These are phyloP conservation scores for Pionites leucogaster DNA, from an alignment of 2,113 vertebrate genomes.

Conservation along the genomic window DNA sequence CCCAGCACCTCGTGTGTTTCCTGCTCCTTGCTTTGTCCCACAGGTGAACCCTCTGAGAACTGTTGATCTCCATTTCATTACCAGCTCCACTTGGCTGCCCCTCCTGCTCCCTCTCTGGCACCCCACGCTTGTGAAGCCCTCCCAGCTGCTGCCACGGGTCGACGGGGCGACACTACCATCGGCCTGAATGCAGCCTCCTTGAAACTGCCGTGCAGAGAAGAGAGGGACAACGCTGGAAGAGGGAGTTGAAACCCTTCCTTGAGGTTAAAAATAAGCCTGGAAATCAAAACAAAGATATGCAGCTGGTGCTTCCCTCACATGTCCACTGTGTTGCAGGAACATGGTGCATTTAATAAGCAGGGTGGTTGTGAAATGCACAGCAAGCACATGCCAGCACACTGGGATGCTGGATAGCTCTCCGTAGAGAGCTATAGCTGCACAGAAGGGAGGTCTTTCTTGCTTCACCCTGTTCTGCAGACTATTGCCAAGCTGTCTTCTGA, in stretches of 20 bases:
- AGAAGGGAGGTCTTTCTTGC: fast-evolving
- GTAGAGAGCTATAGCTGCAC: fast-evolving
- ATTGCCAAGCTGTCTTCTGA: fast-evolving
- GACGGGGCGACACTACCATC: not conserved
- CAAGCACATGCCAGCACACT: fast-evolving
- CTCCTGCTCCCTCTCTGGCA: not conserved
- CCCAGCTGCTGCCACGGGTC: not conserved
- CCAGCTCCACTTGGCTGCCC: not conserved
- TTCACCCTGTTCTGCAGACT: not conserved
- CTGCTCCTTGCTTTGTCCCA: not conserved
- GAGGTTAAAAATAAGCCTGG: fast-evolving
- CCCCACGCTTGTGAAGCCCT: not conserved
- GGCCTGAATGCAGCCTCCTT: not conserved
- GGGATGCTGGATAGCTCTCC: not conserved
- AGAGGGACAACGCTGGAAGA: not conserved
- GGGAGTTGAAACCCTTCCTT: not conserved
- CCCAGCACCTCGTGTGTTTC: not conserved
- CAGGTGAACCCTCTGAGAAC: not conserved
- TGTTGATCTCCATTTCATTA: not conserved
- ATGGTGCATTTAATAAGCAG: fast-evolving
- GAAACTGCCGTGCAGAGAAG: not conserved
- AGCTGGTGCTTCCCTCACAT: not conserved
- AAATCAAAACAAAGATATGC: fast-evolving
- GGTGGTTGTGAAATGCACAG: fast-evolving
- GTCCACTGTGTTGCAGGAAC: fast-evolving